Evolutionary conservation across 1,140 invertebrate species (phyloP), one percentile per base, ranked within the genome.

Genomic region (Cyclargus thomasi): DNA sequence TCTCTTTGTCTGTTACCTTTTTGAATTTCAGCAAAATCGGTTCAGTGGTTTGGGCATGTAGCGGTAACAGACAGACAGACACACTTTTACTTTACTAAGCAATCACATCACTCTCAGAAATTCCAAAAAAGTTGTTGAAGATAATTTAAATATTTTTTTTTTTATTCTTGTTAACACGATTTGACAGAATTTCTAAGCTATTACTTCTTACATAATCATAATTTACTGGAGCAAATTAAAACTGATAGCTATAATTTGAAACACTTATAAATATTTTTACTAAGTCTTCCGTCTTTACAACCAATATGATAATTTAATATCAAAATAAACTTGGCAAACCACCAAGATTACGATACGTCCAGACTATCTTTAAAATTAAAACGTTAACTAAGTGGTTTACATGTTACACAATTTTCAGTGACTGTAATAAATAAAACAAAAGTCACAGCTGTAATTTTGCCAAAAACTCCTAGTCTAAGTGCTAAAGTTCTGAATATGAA

Each of bases 261-360:
- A 59, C 55, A 20, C 20, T n/a, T 59, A 20, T 20, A 59, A 59
- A 59, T 59, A 59, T 11, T 59, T 55, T 59, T 21, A 22, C 20
- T 59, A 20, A 59, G 82, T 73, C 73, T 80, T 80, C 77, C 75
- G 76, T 70, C 78, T 82, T 77, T 70, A 67, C 74, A 76, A 74
- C 77, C 75, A 82, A 82, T 83, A 83, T 81, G 76, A 85, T 86
- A 85, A 85, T 78, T 81, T 86, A 67, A 79, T 82, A 84, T 82
- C 75, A 82, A 85, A 86, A 86, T 85, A 85, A 82, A 80, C 74
- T 83, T 89, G 86, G 83, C 73, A 72, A 36, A 35, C 2, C 70
- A 76, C 86, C 86, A 89, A 81, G 72, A 76, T 76, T 79, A 67
- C 74, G 68, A 59, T 23, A 67, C 35, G 78, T 82, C 76, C 77